Base-by-base conservation (phyloP, 1,140 invertebrate genomes). In the Nasonia longicornis region DNA sequence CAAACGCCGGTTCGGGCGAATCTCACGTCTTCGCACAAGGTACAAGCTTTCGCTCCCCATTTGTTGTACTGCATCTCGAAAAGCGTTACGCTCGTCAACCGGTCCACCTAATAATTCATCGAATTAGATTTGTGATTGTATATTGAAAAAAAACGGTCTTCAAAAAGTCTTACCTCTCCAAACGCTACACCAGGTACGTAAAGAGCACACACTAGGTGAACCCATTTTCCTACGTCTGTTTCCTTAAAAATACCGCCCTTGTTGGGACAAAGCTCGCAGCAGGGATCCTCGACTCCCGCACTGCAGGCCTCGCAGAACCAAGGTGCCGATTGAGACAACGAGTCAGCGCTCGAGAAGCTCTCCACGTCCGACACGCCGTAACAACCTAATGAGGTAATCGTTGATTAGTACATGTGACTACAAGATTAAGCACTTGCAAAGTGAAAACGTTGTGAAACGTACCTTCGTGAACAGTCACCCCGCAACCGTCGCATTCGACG, bases 281-380 rank as follows among this genome's bases (percentile, higher is more conserved):
- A 93, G 0, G 97, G 97, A 90, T 96, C 95, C 38, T 93, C 94
- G 11, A 96, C 93, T 2, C 97, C 97, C 64, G 97, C 97, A 87
- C 97, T 97, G 85, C 98, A 99, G n/a, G 97, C 96, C 91, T 99
- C 98, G 92, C 98, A 99, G 90, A 99, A 99, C 98, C 98, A 99
- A 0, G 98, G 98, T 85, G 98, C 97, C 2, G 97, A 99, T 58
- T 97, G 97, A 73, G 96, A 96, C 0, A 97, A 95, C 11, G 97
- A 98, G 77, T 96, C 95, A 22, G 96, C 96, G 87, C 96, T 97
- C 2, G 96, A 96, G 80, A 97, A 94, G 91, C 97, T 98, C 38
- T 95, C 95, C 45, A 95, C 95, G 86, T 99, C 98, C 70, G 96
- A 97, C 38, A 98, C 96, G n/a, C 97, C 97, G 91, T 98, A 98